Percentiles rank a stretch among this genome's conserved stretches.
phyloP scores from a whole-genome alignment of 2,888 invertebrate species.

The Drosophila fungiperda region DNA sequence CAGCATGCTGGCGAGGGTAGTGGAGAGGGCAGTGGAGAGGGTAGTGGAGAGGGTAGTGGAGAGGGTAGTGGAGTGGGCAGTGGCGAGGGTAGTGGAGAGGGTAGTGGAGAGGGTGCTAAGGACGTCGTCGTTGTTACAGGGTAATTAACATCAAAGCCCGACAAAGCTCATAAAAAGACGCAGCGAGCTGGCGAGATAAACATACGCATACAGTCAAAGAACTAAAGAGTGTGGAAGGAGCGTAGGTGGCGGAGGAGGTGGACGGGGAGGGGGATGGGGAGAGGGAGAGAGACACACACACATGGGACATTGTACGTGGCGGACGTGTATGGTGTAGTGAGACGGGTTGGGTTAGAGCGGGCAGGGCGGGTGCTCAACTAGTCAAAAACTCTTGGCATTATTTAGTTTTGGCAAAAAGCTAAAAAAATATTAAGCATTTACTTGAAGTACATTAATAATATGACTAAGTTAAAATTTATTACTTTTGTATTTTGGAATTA shows the following conservation, averaged over 20 bases:
- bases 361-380: constrained; percentile 63
- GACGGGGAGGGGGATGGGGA: not conserved
- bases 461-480: too few species aligned
- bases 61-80: constrained; percentile 6
- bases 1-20: constrained; percentile 16
- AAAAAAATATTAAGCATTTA: not conserved
- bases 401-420: not conserved
- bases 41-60: not conserved
- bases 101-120: constrained; percentile 39
- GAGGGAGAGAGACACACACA: constrained; percentile 22
- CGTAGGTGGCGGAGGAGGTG: too few species aligned
- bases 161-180: constrained; percentile 81
- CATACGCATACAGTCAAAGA: constrained; percentile 37
- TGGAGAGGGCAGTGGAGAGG: not conserved
- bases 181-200: constrained; percentile 68
- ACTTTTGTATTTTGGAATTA: not conserved
- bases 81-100: constrained; percentile 10
- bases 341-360: not conserved
- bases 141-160: constrained; percentile 83
- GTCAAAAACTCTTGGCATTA: constrained; percentile 56
- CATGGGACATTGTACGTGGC: constrained; percentile 52
- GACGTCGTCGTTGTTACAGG: constrained; percentile 78
- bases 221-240: not conserved
- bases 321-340: constrained; percentile 24
- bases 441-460: not conserved